Conservation (phyloP, 2,113 vertebrate genomes). For the Butastur rufipennis region DNA sequence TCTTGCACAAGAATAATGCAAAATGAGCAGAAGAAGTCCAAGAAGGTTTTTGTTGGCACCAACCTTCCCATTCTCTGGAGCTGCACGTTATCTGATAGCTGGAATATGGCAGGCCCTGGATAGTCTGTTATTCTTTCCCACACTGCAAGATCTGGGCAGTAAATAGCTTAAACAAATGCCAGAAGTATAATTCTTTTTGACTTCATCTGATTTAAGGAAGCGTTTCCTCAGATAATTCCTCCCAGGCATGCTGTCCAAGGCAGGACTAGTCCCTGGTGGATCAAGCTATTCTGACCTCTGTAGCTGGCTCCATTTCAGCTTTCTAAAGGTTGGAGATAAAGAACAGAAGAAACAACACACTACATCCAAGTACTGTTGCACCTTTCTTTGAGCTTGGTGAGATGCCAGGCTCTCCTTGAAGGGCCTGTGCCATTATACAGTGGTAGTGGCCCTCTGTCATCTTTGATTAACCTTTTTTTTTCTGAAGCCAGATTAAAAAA, state of each 20-base stretch:
- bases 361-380: background rate
- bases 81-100: background rate
- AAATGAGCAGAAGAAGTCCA: background rate
- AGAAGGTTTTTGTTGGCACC: conserved; percentile 38
- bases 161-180: conserved; percentile 24
- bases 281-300: background rate
- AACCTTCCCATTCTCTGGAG: background rate
- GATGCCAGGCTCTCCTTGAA: background rate
- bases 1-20: background rate
- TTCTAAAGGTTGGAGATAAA: background rate
- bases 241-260: background rate
- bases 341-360: background rate
- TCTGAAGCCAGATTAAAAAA: background rate
- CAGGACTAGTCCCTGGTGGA: background rate
- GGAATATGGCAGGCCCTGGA: background rate
- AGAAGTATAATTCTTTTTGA: background rate
- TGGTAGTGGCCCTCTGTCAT: background rate
- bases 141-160: conserved; percentile 4
- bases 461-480: background rate
- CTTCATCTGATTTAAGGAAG: conserved; percentile 25
- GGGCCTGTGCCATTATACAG: background rate
- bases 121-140: conserved; percentile 55
- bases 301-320: background rate
- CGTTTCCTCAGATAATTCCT: conserved; percentile 11
- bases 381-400: background rate